These are phyloP conservation scores for Labeo rohita DNA, from an alignment of 2,113 vertebrate genomes.

Conservation along the genomic window DNA sequence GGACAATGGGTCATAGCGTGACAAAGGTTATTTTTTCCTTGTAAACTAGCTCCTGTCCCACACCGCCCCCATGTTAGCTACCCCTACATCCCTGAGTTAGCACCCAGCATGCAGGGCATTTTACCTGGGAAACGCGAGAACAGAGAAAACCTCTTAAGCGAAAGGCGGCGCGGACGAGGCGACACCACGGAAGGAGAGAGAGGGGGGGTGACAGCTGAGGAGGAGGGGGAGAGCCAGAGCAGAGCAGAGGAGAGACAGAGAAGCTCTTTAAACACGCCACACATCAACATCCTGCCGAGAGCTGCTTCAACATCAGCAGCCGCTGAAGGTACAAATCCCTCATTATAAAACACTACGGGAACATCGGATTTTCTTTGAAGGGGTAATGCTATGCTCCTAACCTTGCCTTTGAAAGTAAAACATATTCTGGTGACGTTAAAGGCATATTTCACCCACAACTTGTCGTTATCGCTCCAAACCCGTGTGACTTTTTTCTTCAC, in stretches of 20 bases:
- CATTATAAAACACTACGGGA: neutral
- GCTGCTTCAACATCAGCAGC: neutral
- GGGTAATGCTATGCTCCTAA: neutral
- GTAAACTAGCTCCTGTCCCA: neutral
- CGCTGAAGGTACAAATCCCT: neutral
- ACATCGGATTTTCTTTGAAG: neutral
- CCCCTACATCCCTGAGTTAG: neutral
- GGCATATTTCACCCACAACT: neutral
- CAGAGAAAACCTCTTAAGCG: conserved; percentile 83
- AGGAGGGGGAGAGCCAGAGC: conserved; percentile 16
- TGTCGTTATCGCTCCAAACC: neutral
- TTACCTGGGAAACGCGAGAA: conserved; percentile 87
- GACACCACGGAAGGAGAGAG: conserved; percentile 76
- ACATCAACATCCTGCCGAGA: conserved; percentile 15
- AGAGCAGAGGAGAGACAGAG: conserved; percentile 59
- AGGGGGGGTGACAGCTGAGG: conserved; percentile 72
- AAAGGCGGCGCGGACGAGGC: conserved; percentile 77
- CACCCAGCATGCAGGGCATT: conserved; percentile 45
- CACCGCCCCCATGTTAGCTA: neutral
- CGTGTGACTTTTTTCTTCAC: neutral
- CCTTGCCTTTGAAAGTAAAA: neutral
- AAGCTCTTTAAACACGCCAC: conserved; percentile 51
- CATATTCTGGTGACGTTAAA: neutral
- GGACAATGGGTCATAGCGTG: conserved; percentile 11
- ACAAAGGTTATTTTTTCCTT: conserved; percentile 15